Evolutionary conservation across 30 jellyfish, hydroid and myxozoan species (phyloP), one percentile per base, ranked within the genome.

Genomic region (Morbakka virulenta): DNA sequence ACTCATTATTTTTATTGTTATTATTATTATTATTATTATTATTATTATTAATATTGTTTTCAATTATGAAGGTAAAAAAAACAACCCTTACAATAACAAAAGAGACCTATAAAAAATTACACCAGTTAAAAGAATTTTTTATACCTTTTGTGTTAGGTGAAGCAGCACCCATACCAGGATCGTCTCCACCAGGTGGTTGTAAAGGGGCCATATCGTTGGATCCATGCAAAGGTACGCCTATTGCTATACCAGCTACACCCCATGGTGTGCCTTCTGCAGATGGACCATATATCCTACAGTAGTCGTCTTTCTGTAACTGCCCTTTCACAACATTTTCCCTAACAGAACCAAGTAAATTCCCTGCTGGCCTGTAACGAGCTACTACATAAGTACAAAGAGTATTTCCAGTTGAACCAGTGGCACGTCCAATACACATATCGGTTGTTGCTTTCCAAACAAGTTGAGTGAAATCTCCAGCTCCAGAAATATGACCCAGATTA

Each of bases 151-250:
- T 86, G 69, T 86, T 86, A 3, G 26, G 71, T 3, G 96, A 67
- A 0, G 96, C 87, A 0, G 89, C 96, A 62, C 84, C 96, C 11
- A 67, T 82, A n/a, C 84, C 96, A 28, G 95, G 78, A 32, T 63
- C 70, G 34, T 83, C 95, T 0, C 95, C 95, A 2, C 95, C 95
- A 23, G 87, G 76, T 1, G 64, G 70, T 35, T 67, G 83, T 14
- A 50, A 83, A 28, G 67, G 83, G 20, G 89, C 66, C 28, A 57
- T 78, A 34, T 36, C 75, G 72, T 67, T 67, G 33, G 87, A 86
- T n/a, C 86, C 91, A 27, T 76, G 76, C 65, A 76, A 32, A 0
- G 83, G 67, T 36, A 61, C 52, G 23, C 91, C 88, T 13, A 67
- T 67, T 1, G 84, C 63, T 26, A 33, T 67, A 2, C 77, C 83